phyloP scores from a whole-genome alignment of 1,140 invertebrate genomes.

The Cydia splendana region DNA sequence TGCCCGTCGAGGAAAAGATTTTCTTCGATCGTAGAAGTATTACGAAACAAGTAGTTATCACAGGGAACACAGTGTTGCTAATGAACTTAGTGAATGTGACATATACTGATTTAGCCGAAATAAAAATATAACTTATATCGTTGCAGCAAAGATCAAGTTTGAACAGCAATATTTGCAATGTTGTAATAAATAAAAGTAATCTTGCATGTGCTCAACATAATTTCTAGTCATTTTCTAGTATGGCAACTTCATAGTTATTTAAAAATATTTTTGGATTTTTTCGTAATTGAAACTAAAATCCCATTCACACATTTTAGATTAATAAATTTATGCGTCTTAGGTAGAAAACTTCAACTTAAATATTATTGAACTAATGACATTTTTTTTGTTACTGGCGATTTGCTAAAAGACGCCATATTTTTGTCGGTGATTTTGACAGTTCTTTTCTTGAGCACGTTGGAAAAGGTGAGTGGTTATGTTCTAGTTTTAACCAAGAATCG shows the following conservation, averaged over 20 bases:
- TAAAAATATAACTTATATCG: neutral
- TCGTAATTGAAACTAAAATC: too few relatives aligned
- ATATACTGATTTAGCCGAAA: neutral
- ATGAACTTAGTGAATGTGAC: neutral
- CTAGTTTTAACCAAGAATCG: slow-evolving; percentile 9
- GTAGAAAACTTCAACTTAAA: slow-evolving; percentile 11
- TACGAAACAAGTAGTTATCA: slow-evolving; percentile 76
- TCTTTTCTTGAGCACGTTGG: slow-evolving; percentile 61
- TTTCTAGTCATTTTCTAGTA: neutral
- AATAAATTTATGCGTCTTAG: neutral
- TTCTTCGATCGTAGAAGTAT: slow-evolving; percentile 52
- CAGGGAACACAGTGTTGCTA: slow-evolving; percentile 32
- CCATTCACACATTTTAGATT: too few relatives aligned
- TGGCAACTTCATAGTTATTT: neutral
- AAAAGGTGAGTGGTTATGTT: slow-evolving; percentile 53
- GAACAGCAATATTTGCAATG: neutral
- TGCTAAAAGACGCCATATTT: slow-evolving; percentile 42
- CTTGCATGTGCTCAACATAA: neutral
- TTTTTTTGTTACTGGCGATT: slow-evolving; percentile 21
- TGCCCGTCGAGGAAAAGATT: slow-evolving; percentile 42
- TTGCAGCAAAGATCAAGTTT: neutral
- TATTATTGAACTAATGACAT: slow-evolving; percentile 27
- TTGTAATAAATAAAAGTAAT: neutral
- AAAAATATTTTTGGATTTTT: neutral
- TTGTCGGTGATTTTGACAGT: slow-evolving; percentile 52